Evolutionary conservation across 2,113 vertebrate species (phyloP), one percentile per base, ranked within the genome.

Genomic region (Elgaria multicarinata): DNA sequence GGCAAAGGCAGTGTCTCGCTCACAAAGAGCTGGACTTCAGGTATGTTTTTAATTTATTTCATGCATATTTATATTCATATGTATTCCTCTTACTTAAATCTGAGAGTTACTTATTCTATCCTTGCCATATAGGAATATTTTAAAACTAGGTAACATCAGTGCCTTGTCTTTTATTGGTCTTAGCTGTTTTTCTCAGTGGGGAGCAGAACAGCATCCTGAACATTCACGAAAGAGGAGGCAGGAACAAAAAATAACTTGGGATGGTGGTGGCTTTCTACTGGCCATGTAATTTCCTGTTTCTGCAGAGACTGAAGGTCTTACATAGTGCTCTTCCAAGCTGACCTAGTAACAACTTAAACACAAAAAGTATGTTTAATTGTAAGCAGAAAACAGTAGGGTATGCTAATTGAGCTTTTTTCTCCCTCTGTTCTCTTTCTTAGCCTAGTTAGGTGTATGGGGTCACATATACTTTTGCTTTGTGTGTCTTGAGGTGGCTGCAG

Each of bases 1-100:
- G 96, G 99, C 99, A 0, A 99, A 99, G 95, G 99, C 99, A 0
- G 99, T 99, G 90, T 99, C 99, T 0, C 99, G 99, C 94, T 99
- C 99, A 3, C 99, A 99, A 96, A 97, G 99, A 94, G 99, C 99
- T 5, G 99, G 99, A 39, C 97, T 99, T 93, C 99, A 99, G 98
- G 99, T 99, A 97, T 66, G 42, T 53, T 0, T 33, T 80, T 13
- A 16, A 58, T 75, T 80, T 26, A 58, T 78, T n/a, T 55, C 74
- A 62, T 64, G 14, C 39, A 26, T 4, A 3, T 39, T 50, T 42
- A 7, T 76, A 22, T 39, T 81, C 3, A 7, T 64, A 31, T 31
- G 71, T 58, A 3, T 58, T 20, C 44, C 26, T 74, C 33, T 85
- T 36, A 33, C 36, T 83, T 85, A 71, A n/a, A 50, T 12, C 28